Evolutionary conservation across 2,888 invertebrate genomes (phyloP).

Genomic region (Drosophila buzzatii): DNA sequence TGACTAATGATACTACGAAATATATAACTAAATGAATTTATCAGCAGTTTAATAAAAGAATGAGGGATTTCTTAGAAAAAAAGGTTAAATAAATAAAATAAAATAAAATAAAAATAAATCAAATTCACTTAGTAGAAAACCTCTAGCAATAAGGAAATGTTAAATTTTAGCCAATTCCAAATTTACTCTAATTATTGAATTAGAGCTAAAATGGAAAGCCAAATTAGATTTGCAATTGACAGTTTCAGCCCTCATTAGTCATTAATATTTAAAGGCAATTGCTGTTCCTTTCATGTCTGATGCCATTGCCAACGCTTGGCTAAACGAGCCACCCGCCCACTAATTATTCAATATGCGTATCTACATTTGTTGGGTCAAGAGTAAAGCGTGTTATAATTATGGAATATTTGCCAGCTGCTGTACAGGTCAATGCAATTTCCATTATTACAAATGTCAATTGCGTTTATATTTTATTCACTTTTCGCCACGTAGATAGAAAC

Average conservation of each 20-base stretch:
- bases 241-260: background rate
- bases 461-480: constrained; percentile 8
- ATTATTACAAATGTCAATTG: constrained; percentile 26
- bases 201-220: background rate
- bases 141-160: background rate
- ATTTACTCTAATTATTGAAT: background rate
- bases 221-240: background rate
- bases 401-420: constrained; percentile 61
- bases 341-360: background rate
- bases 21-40: too few species aligned
- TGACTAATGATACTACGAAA: too few species aligned
- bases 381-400: constrained; percentile 25
- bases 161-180: background rate
- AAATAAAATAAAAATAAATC: too few species aligned
- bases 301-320: constrained; percentile 1
- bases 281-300: background rate
- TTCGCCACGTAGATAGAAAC: constrained; percentile 4
- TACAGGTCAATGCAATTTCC: constrained; percentile 39
- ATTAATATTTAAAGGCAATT: constrained; percentile 2
- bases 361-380: constrained; percentile 4
- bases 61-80: too few species aligned
- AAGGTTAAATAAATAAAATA: too few species aligned
- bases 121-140: background rate
- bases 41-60: too few species aligned
- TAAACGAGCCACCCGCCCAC: background rate